Percentiles rank a stretch among this genome's conserved stretches.
These are phyloP conservation scores for Jaculus jaculus DNA, from an alignment of 2,113 vertebrate genomes.

Conservation along the genomic window DNA sequence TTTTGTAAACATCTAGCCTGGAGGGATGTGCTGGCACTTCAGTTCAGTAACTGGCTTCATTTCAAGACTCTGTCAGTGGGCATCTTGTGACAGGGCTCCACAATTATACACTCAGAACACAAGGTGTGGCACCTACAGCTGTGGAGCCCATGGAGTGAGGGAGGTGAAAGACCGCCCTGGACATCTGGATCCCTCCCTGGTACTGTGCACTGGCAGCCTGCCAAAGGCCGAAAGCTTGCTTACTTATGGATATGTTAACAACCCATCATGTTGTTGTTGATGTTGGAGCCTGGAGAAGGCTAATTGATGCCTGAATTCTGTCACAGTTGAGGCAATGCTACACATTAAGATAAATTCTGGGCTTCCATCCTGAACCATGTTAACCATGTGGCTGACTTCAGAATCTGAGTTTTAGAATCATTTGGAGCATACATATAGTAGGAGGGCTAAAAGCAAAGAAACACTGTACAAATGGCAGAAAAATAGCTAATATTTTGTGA, in stretches of 20 bases:
- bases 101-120: background rate
- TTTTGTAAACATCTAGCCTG: background rate
- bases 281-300: slow-evolving; percentile 35
- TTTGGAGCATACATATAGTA: background rate
- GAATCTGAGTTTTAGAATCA: slow-evolving; percentile 30
- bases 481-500: background rate
- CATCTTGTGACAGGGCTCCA: background rate
- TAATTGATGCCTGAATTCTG: slow-evolving; percentile 42
- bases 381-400: background rate
- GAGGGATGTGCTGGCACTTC: background rate
- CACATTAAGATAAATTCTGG: slow-evolving; percentile 14
- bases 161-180: background rate
- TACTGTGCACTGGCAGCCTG: background rate
- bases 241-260: slow-evolving; percentile 41
- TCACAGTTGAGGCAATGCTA: slow-evolving; percentile 24
- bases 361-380: background rate
- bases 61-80: background rate
- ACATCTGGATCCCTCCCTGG: background rate
- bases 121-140: background rate
- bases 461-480: background rate
- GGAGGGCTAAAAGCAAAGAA: background rate
- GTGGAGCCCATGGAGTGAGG: background rate
- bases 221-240: background rate
- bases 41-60: background rate
- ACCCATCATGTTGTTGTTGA: background rate